Base-by-base conservation (phyloP, 2,113 vertebrate species). In the Clarias batrachus region DNA sequence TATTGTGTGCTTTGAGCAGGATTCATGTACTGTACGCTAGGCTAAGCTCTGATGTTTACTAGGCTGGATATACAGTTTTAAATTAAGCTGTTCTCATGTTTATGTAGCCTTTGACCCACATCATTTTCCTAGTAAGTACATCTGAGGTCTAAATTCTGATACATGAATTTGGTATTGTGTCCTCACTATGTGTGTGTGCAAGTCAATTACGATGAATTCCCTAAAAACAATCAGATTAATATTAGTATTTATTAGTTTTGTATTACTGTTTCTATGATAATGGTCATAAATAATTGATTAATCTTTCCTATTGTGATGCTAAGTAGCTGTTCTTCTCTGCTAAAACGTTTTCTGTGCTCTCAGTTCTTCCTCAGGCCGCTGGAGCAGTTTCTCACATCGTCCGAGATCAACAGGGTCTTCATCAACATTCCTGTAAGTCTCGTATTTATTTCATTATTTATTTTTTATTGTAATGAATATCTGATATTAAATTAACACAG, bases 341-440 rank as follows among this genome's bases (percentile, higher is more conserved):
- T 57, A 30, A 23, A 14, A 17, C 13, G 25, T 60, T 23, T 23
- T 41, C 27, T 23, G 57, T 1, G 1, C 88, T 91, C 90, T 60
- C 94, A 99, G 98, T 97, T 96, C 93, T 99, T 99, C 90, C 97
- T 99, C 96, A 94, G 91, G 78, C 98, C 98, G 33, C 92, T 99
- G 90, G 96, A 94, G 92, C 95, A 95, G 86, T 98, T 97, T 91
- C 92, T 99, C 60, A 95, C 97, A 16, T 14, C 92, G 33, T 88
- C 89, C 23, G 97, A 99, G 84, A 95, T 98, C 89, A 96, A 97
- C 84, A 96, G 93, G 33, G 95, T 99, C 90, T 99, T 99, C 94
- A 96, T 99, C 92, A 99, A 99, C 93, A 96, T 99, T 93, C 94
- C 97, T 87, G 98, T 99, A 93, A 97, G 97, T 23, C 14, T 3